Base-by-base conservation (phyloP, 2,888 invertebrate genomes). In the Dryobota labecula region DNA sequence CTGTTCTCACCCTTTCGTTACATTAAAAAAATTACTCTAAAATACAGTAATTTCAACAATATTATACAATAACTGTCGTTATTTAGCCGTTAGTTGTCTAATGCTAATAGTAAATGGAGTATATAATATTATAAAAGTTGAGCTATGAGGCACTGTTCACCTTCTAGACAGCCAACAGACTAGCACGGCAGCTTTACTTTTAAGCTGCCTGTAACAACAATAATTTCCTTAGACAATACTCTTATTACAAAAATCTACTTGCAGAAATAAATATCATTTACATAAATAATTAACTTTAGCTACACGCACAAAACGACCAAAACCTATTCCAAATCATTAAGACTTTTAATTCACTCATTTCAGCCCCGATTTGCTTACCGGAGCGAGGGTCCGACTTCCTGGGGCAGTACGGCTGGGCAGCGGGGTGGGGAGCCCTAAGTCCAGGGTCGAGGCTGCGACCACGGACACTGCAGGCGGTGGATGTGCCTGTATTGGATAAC, bases 401-500 rank as follows among this genome's bases (percentile, higher is more conserved):
- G 60, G 99, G 99, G 2, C 98, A 98, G 91, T 98, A 98, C 86
- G 99, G 98, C 38, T 98, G 98, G 97, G 98, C 98, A 9, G 98
- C 98, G 0, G 98, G 99, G 38, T 99, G 99, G 99, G 99, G 99
- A 20, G 99, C 99, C 0, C 94, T 99, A 13, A 97, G 97, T 90
- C 97, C 97, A 84, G 99, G 99, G 65, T 99, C 99, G 0, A 96
- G 99, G 82, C 93, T 99, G 69, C 96, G 99, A 9, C 99, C 99
- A 2, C 98, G 99, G 89, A 99, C 98, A 0, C 95, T 99, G 67
- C 99, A 99, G 92, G 98, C 98, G 0, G 98, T 99, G 15, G 98
- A 98, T 88, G 99, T 99, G 78, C 99, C 99, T 0, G 98, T 99
- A n/a, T 97, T 99, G 73, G 98, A 99, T 91, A 99, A 98, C 90